Base-by-base conservation (phyloP, 2,888 invertebrate genomes). In the Melipona beecheii region DNA sequence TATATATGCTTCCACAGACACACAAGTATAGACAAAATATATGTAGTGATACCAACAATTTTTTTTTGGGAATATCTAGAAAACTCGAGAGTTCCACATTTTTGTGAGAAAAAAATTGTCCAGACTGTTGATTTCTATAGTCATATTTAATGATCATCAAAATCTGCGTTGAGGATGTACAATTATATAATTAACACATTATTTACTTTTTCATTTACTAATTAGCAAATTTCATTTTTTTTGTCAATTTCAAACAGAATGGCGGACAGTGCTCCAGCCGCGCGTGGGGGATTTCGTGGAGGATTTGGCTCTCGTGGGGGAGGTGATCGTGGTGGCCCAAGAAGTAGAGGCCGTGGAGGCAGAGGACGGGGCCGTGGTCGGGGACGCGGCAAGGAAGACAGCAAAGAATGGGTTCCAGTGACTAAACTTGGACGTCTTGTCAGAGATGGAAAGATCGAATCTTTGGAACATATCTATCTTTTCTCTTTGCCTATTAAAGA, bases 401-500 rank as follows among this genome's bases (percentile, higher is more conserved):
- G 98, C 92, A 99, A 99, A 94, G 99, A 99, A 95, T 99, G 99
- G 99, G 96, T 98, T 87, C 99, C 99, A 65, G 99, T 99, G 24
- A 99, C 99, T 86, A 99, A 99, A 94, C 96, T 99, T 60, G 99
- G 99, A 24, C 98, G 99, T 92, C 96, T 99, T 79, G 99, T 99
- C 5, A 97, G 98, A 83, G 99, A 99, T 93, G 98, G 98, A 89
- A 99, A 99, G 95, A 99, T 99, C 92, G 97, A 97, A 92, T 97
- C 97, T 76, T 96, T 99, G 83, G 99, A 99, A 95, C 99, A 99
- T 95, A 99, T 99, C 93, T 99, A 99, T 93, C 96, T 99, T 81
- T 99, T 99, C 96, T 99, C 99, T 83, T 95, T 99, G 77, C 99
- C 99, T 81, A 99, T 99, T 95, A 99, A 99, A 96, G 99, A 99